Conservation (phyloP, 2,797 vertebrate genomes). For the Zalophus californianus region DNA sequence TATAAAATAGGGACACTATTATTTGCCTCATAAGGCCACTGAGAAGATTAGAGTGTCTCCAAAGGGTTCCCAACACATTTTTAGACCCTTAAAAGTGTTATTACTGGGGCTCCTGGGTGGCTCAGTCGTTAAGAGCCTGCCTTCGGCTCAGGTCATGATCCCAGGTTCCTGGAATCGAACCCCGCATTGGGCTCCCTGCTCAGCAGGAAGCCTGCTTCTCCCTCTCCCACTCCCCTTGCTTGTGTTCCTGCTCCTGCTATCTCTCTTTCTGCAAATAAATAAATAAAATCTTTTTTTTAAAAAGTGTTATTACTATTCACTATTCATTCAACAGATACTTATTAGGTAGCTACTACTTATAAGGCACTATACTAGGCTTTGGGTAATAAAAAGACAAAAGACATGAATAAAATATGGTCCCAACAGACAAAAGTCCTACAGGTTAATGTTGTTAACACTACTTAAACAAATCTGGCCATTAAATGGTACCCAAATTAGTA, state of each 20-base stretch:
- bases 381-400: background rate
- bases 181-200: too few species aligned
- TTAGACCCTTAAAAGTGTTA: background rate
- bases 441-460: background rate
- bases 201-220: too few species aligned
- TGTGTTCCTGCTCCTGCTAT: too few species aligned
- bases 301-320: background rate
- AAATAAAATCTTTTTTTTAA: too few species aligned
- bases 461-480: background rate
- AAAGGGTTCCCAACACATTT: background rate
- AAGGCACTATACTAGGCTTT: background rate
- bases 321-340: background rate
- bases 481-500: constrained; percentile 23
- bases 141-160: too few species aligned
- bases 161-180: too few species aligned
- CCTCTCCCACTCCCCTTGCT: too few species aligned
- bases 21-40: background rate
- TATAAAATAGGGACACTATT: background rate
- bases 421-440: background rate
- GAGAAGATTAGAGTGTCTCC: background rate
- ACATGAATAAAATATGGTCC: background rate
- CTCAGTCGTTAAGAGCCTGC: too few species aligned
- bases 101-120: background rate
- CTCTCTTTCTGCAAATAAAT: too few species aligned
- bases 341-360: background rate